Evolutionary conservation across 1,140 invertebrate genomes (phyloP), one percentile per base, ranked within the genome.

Genomic region (Zophobas morio): DNA sequence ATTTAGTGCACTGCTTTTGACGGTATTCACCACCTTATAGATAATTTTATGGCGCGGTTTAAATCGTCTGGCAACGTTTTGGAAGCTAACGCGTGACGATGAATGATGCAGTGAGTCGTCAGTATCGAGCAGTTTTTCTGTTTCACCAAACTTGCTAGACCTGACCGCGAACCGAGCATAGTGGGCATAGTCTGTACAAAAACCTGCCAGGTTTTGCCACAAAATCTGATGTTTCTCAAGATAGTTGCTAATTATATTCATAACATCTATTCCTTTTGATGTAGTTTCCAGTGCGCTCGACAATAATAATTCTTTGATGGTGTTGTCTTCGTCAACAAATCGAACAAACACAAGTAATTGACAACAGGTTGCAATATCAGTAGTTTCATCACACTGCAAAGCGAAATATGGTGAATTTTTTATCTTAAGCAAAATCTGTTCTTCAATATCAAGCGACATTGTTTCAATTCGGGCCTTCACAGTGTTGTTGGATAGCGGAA

Each of bases 111-210:
- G 54, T 85, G 79, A 20, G 63, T 81, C 78, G 35, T 60, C 34
- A 82, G 79, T 75, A 76, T 78, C 36, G 73, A 54, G 40, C 77
- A 79, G 79, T 81, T 81, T 76, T 83, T 83, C 49, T 83, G 32
- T 82, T 84, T 85, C 40, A 84, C 79, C 34, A 82, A 79, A 60
- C 75, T 63, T 56, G 77, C 76, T 51, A 86, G 79, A 39, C 84
- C 82, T 40, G 78, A 85, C 77, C 81, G 82, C 54, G 77, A 85
- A 78, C 84, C 84, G 39, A 84, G 60, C 82, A 87, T 86, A 57
- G 84, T 81, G 49, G 85, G 84, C 80, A 76, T 84, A 56, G 57
- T 85, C 83, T 46, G 81, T 82, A 80, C 80, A 81, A 78, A 84
- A 83, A 71, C 79, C 79, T 81, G 78, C 83, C 56, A 83, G 54